Evolutionary conservation across 2,888 invertebrate species (phyloP).

Genomic region (Rhagonycha fulva): DNA sequence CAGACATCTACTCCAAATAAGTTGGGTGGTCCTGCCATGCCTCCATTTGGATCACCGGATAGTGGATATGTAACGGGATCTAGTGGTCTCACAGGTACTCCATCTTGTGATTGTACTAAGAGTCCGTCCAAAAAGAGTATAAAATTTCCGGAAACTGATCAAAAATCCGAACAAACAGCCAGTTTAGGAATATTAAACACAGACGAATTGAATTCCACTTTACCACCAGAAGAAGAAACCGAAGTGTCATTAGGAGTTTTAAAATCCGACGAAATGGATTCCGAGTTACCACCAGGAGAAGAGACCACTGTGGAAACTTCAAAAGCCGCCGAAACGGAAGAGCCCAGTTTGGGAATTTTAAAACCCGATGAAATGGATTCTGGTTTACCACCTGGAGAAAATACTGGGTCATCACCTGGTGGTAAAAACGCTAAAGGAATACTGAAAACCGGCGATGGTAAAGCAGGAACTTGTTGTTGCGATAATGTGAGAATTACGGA

Average conservation of each 20-base stretch:
- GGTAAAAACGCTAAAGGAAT: background rate
- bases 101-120: background rate
- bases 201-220: background rate
- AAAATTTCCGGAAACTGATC: background rate
- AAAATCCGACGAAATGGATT: background rate
- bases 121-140: background rate
- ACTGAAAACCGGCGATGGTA: background rate
- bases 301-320: background rate
- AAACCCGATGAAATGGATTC: background rate
- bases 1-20: background rate
- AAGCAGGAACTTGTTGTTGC: background rate
- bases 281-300: background rate
- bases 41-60: too few relatives aligned
- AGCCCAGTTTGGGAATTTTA: background rate
- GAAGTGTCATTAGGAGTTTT: background rate
- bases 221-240: background rate
- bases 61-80: background rate
- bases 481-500: background rate
- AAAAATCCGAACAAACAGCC: background rate
- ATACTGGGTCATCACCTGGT: too few relatives aligned
- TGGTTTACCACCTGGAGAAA: background rate
- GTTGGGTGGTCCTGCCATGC: too few relatives aligned
- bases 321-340: background rate
- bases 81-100: background rate
- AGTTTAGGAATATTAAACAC: background rate